Evolutionary conservation across 1,140 invertebrate genomes (phyloP).

Genomic region (Lepidotrigona ventralis): DNA sequence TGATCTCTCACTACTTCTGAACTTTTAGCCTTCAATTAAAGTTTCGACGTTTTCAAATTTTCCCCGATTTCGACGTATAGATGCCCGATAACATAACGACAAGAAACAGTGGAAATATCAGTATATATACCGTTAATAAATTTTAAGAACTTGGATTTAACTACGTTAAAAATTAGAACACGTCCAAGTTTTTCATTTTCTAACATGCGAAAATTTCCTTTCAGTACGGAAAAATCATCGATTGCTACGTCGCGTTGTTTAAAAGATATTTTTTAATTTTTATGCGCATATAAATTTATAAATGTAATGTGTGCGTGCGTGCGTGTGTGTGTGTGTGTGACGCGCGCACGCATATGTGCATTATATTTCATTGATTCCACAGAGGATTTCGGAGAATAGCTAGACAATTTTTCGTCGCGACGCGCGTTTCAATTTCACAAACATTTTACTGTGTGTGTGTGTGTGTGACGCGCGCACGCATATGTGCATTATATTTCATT

Average conservation of each 20-base stretch:
- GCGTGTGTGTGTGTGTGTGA: too few relatives aligned
- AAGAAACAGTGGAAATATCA: background rate
- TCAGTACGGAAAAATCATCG: background rate
- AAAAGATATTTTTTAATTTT: background rate
- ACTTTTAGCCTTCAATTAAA: background rate
- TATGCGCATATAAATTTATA: too few relatives aligned
- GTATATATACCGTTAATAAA: slow-evolving; percentile 3
- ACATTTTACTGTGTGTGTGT: background rate
- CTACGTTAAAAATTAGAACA: background rate
- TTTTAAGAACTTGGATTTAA: too few relatives aligned
- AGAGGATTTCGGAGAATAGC: background rate
- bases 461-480: background rate
- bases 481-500: background rate
- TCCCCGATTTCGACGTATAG: background rate
- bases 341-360: background rate
- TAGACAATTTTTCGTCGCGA: background rate
- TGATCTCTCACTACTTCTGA: background rate
- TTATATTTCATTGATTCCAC: background rate
- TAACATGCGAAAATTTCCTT: background rate
- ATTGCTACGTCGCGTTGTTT: background rate
- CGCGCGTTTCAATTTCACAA: slow-evolving; percentile 33
- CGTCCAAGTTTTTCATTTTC: background rate
- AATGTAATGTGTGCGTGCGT: too few relatives aligned
- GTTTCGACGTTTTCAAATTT: background rate
- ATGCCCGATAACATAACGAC: background rate